Base-by-base conservation (phyloP, 2,113 vertebrate genomes). In the Psephotus haematonotus region DNA sequence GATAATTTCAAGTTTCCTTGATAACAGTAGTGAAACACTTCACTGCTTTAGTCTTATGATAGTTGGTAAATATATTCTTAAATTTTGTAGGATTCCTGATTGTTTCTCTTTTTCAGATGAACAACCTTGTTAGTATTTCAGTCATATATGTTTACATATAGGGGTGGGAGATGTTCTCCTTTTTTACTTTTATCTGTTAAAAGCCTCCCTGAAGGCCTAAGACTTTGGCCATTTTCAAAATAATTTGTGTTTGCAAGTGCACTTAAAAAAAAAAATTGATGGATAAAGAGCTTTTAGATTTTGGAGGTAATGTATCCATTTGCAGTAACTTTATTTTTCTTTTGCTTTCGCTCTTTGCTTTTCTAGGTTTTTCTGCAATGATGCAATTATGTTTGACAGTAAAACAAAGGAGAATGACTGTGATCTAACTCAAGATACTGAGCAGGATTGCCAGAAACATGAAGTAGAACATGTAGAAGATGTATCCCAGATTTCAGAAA, bases 361-460 rank as follows among this genome's bases (percentile, higher is more conserved):
- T 55, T 46, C 53, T 94, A 99, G 99, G 76, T 99, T 99, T 97
- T 99, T 99, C 96, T 98, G 97, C 88, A 97, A 27, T 77, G 77
- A 86, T 53, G 74, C 50, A 52, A 85, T 96, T 79, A 39, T 25
- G 8, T 24, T 79, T 68, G 93, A 90, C 7, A 39, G 27, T 49
- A 24, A 8, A 29, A 22, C 65, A 75, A 76, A 95, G 57, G 71
- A 97, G 77, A 71, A 88, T 70, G 88, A n/a, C 37, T 31, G 12
- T 78, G 93, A 93, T 57, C 46, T 89, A 83, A 49, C 50, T 47
- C 53, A 76, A 43, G 91, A 79, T 65, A 55, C 70, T 33, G 57
- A 81, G 11, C 37, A 9, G 28, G 44, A 78, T 18, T 86, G 74
- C 83, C 79, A 78, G 62, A 41, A 47, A 76, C 37, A 80, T 91